Base-by-base conservation (phyloP, 1,140 invertebrate species). In the Eufriesea mexicana region DNA sequence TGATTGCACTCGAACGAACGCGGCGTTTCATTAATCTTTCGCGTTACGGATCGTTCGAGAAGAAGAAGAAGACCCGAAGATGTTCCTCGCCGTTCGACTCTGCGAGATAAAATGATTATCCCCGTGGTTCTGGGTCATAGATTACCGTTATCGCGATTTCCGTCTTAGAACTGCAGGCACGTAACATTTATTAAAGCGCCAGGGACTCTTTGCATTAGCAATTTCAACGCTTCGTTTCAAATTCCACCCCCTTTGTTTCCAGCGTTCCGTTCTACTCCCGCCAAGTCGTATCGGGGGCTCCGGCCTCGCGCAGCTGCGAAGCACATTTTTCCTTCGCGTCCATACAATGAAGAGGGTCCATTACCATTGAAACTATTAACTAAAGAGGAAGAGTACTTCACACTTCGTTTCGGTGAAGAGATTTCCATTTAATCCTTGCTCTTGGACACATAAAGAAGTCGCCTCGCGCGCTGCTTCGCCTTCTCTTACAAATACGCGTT, bases 361-460 rank as follows among this genome's bases (percentile, higher is more conserved):
- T 71, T 59, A 57, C 54, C 45, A 72, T 61, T 47, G 55, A 42
- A 79, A 73, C 47, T 74, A 57, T 74, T 74, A 74, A 74, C 23
- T 59, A 47, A 74, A 74, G 54, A 42, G 23, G 42, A 25, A n/a
- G 23, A 45, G 71, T 25, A 9, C 55, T 59, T 73, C 54, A 59
- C 71, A 59, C 55, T 59, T 75, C 45, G 45, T 62, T 75, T 35
- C 57, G 7, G 25, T 23, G 16, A 18, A 51, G 73, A 75, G 57
- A 75, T 75, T 61, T 62, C 49, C 25, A 62, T 49, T 75, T 23
- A 28, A 75, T 74, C 51, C 42, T 25, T 25, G 5, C 72, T 7
- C 16, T 47, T n/a, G 35, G 23, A 25, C 59, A 25, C n/a, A 47
- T 45, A 49, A 47, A 75, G 73, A 49, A 49, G 67, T 5, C 67